Evolutionary conservation across 2,113 vertebrate species (phyloP).

Genomic region (Cololabis saira): DNA sequence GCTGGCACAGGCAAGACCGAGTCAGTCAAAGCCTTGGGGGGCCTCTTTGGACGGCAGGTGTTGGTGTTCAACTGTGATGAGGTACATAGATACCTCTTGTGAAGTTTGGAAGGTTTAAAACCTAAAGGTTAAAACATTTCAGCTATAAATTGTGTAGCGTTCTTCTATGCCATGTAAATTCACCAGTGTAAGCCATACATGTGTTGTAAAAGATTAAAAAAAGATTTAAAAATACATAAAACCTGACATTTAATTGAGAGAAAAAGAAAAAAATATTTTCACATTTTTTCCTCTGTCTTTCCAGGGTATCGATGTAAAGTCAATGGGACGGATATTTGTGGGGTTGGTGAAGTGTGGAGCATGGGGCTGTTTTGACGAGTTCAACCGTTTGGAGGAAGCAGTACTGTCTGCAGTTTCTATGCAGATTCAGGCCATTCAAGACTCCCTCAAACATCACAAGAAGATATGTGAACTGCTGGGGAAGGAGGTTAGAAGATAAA

Average conservation of each 20-base stretch:
- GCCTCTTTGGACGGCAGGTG: constrained; percentile 95
- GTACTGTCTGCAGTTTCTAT: constrained; percentile 96
- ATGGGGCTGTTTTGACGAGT: constrained; percentile 99
- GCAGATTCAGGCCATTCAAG: constrained; percentile 98
- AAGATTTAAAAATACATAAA: not conserved
- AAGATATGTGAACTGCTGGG: constrained; percentile 89
- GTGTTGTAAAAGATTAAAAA: no score
- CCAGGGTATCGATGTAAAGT: constrained; percentile 97
- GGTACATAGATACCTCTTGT: constrained; percentile 75
- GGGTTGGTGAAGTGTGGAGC: constrained; percentile 96
- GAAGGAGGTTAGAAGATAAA: constrained; percentile 86
- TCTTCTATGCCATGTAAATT: no score
- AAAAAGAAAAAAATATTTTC: not conserved
- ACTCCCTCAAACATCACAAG: constrained; percentile 91
- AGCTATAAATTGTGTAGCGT: not conserved
- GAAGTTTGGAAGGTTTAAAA: not conserved
- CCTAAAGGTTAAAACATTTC: not conserved
- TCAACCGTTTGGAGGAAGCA: constrained; percentile 95
- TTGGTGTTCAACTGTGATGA: constrained; percentile 99
- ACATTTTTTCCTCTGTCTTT: constrained; percentile 15
- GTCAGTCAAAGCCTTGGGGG: constrained; percentile 96
- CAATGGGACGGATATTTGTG: constrained; percentile 98
- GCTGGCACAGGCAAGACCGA: constrained; percentile 98
- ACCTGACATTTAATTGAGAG: constrained; percentile 6
- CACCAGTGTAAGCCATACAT: no score